Evolutionary conservation across 2,888 invertebrate species (phyloP).

Genomic region (Rotaria socialis): DNA sequence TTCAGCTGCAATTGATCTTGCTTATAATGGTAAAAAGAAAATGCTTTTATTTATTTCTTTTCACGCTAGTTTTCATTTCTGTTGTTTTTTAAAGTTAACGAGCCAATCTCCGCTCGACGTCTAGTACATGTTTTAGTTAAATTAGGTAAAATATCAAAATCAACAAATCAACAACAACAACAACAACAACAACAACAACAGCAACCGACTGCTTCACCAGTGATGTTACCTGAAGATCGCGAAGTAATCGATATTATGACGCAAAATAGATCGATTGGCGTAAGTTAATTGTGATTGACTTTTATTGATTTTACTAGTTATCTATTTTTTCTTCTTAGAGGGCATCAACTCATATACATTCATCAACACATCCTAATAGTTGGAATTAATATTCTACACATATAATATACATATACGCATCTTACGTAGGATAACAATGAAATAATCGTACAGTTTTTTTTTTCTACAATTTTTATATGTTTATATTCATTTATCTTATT

Average conservation of each 20-base stretch:
- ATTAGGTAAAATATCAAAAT: neutral
- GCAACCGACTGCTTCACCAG: neutral
- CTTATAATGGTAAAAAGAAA: neutral
- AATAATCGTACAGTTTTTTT: neutral
- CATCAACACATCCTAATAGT: neutral
- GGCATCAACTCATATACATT: neutral
- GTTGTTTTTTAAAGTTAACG: neutral
- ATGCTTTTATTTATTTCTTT: no score
- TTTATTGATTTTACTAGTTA: neutral
- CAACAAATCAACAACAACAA: neutral
- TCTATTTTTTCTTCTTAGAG: neutral
- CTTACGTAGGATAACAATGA: conserved; percentile 15
- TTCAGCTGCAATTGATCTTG: neutral
- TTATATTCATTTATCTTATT: neutral
- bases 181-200: neutral
- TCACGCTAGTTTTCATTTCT: no score
- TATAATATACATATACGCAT: neutral
- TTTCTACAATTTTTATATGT: neutral
- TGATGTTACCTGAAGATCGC: neutral
- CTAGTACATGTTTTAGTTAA: neutral
- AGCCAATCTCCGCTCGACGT: neutral
- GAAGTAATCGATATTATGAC: neutral
- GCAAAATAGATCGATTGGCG: neutral
- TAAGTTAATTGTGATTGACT: neutral
- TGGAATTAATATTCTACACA: neutral